Evolutionary conservation across 2,797 vertebrate species (phyloP), one percentile per base, ranked within the genome.

Genomic region (Gymnocypris eckloni): DNA sequence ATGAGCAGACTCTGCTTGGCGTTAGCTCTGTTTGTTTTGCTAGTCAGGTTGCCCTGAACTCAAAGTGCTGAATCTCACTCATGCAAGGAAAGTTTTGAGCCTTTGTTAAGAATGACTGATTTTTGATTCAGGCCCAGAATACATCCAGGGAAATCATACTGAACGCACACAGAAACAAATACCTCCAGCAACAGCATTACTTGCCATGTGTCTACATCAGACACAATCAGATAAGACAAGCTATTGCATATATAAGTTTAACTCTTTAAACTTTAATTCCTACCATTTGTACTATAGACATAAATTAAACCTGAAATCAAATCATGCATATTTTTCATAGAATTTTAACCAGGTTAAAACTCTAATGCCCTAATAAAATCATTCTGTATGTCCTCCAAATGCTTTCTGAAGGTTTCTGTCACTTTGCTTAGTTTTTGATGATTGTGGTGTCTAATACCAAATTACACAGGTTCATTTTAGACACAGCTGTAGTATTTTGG

Each of bases 11-110:
- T 84, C 78, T 70, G 86, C 87, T 82, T 84, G 76, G 79, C 87
- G 82, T 85, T 84, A 80, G 39, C 81, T 50, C 15, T 73, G 81
- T 82, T 88, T 90, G 79, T 89, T 86, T 86, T 82, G 75, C 66
- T 86, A 84, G 83, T 86, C 83, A 87, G 84, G 85, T 88, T 87
- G 71, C 80, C 72, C 83, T 88, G 77, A 86, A 87, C 80, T 75
- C 71, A 64, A 85, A 85, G 82, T 85, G 82, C 86, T 82, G 83
- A 88, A 83, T 81, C 70, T 82, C 85, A 79, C 84, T 88, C 85
- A 80, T 59, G 86, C 82, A 16, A 45, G 54, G 43, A 80, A 56
- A 22, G 28, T 70, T 85, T 87, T 39, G 43, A 83, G 48, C 43
- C 39, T 82, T 82, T 69, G 85, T 77, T 83, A 61, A 72, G 79